Base-by-base conservation (phyloP, 2,888 invertebrate species). In the Cetonia aurata region DNA sequence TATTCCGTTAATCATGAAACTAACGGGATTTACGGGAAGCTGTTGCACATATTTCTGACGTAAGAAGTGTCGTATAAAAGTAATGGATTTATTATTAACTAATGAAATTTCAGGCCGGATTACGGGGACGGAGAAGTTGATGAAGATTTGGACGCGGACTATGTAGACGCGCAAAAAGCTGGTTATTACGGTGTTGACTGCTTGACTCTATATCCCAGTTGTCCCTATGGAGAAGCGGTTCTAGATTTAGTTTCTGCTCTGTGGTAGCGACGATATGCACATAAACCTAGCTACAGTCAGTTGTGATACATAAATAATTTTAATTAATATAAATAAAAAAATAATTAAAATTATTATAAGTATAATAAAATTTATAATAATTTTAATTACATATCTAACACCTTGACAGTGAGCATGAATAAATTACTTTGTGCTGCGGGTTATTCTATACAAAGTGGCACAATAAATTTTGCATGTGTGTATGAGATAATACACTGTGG, bases 11-110 rank as follows among this genome's bases (percentile, higher is more conserved):
- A 89, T 79, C 89, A 90, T 77, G 79, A 80, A 71, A 78, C 80
- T 46, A 90, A 91, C 77, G 93, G 93, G 4, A 86, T 94, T 78
- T 87, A 93, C 74, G 92, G 91, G 31, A 91, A 94, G 85, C 86
- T 94, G 79, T 86, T 93, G 74, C 91, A 93, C 85, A 90, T 93
- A 76, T 83, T 93, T 79, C 88, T 94, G 81, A 92, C 92, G 89
- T 93, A 86, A 89, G 90, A 87, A 56, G 10, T 67, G 48, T 55
- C 19, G 10, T 48, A n/a, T 25, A 8, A 52, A 17, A n/a, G 48
- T 12, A 60, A 33, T 44, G 46, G n/a, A 69, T 46, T 60, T 46
- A 31, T 41, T 56, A 70, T 37, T 37, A 44, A 33, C 41, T 17
- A 55, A 8, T 9, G 41, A 69, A 37, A 77, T 86, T 86, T 67